These are phyloP conservation scores for Sphinx pinastri DNA, from an alignment of 2,888 invertebrate species.

Conservation along the genomic window DNA sequence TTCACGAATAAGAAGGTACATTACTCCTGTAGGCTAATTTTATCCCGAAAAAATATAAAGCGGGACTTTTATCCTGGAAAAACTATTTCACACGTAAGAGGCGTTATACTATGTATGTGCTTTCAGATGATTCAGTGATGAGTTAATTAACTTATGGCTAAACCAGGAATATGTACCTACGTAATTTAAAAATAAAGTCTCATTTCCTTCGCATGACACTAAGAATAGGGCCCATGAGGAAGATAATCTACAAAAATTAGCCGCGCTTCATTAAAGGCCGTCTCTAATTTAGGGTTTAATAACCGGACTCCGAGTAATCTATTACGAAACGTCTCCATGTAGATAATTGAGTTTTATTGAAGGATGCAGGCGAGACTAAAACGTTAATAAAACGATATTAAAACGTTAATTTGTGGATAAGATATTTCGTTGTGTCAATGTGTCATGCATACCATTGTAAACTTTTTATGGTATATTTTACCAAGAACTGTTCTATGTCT, in stretches of 20 bases:
- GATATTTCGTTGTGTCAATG: background rate
- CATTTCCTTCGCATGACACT: background rate
- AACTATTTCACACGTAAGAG: too few relatives aligned
- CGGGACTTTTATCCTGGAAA: too few relatives aligned
- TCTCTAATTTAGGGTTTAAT: slow-evolving; percentile 25
- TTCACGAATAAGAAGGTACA: too few relatives aligned
- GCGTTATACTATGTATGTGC: too few relatives aligned
- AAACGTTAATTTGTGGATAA: slow-evolving; percentile 36
- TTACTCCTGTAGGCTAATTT: too few relatives aligned
- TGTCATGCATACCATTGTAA: background rate
- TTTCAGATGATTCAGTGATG: background rate
- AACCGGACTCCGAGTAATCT: slow-evolving; percentile 28
- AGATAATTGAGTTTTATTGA: slow-evolving; percentile 40
- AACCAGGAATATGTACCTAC: background rate
- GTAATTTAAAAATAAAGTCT: background rate
- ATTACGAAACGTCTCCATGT: slow-evolving; percentile 36
- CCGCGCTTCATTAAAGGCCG: slow-evolving; percentile 23
- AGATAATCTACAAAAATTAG: slow-evolving; percentile 23
- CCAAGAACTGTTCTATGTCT: too few relatives aligned
- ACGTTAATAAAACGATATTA: slow-evolving; percentile 51
- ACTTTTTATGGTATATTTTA: too few relatives aligned
- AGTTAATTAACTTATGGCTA: background rate
- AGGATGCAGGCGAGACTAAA: slow-evolving; percentile 66
- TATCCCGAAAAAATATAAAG: too few relatives aligned
- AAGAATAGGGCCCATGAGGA: slow-evolving; percentile 2